Evolutionary conservation across 2,797 vertebrate genomes (phyloP), one percentile per base, ranked within the genome.

Genomic region (Numenius phaeopus): DNA sequence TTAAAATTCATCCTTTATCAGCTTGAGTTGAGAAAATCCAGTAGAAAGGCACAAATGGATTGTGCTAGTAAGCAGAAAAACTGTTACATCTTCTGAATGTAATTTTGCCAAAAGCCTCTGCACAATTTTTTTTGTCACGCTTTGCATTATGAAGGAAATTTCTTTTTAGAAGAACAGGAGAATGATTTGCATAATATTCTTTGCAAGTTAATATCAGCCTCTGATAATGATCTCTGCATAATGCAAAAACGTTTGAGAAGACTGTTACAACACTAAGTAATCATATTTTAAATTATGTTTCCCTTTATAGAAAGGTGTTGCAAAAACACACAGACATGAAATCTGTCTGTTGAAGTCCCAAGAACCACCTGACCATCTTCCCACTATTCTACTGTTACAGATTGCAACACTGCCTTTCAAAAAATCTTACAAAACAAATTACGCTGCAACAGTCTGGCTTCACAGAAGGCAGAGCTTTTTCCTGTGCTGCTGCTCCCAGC

Each of bases 261-360:
- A 96, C 98, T 96, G 97, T 98, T 97, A 98, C 97, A 98, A 98
- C 98, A 98, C 97, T 98, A 98, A 98, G 98, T 98, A 98, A 98
- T 98, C 98, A 97, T 98, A 98, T 98, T 98, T 98, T 98, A 98
- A 98, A 98, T 97, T 98, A 98, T 97, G 98, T 98, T 98, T 98
- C 98, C 98, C 98, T 98, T 98, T 98, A 98, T 98, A 98, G 98
- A 97, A 98, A 98, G 98, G 97, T 98, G 98, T 98, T 98, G 97
- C 98, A 98, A 98, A 98, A 98, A 98, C 98, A 98, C 97, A 98
- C 97, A 98, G 97, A 97, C 98, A 95, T 64, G 97, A 96, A 97
- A 97, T 97, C 98, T 96, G 98, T 97, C 98, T 97, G 97, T 94
- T 96, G 95, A 97, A 97, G 98, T 97, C 97, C 97, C 96, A 85